A percentile compares a stretch with the other conserved stretches of the same genome.
phyloP scores from a whole-genome alignment of 2,888 invertebrate species.

The Drosophila planitibia region DNA sequence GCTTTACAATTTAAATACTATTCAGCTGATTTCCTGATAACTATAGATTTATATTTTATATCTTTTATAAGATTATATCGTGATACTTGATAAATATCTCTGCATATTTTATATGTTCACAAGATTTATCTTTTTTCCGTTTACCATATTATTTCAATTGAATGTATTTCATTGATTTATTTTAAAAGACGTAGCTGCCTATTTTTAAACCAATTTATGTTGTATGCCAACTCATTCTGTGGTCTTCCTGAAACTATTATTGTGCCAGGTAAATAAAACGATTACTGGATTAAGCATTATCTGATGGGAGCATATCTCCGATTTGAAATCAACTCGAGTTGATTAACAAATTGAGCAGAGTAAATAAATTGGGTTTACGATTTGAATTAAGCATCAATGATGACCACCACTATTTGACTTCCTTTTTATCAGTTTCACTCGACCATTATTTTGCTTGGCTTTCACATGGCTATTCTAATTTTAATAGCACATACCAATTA shows the following conservation, averaged over 20 bases:
- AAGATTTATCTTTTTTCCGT: background rate
- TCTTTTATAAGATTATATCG: background rate
- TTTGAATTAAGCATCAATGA: conserved; percentile 17
- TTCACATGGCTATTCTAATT: conserved; percentile 52
- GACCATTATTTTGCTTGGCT: conserved; percentile 36
- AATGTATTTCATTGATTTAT: background rate
- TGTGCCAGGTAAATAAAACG: background rate
- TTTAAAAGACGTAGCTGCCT: background rate
- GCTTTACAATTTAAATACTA: background rate
- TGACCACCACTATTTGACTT: conserved; percentile 21
- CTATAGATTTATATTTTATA: background rate
- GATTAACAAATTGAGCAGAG: background rate
- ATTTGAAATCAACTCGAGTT: conserved; percentile 4
- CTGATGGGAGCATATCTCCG: background rate
- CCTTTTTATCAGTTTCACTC: conserved; percentile 22
- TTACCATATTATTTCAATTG: background rate
- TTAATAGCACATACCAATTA: conserved; percentile 41
- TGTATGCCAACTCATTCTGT: background rate
- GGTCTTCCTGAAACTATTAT: background rate
- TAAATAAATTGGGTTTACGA: conserved; percentile 36
- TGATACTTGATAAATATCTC: background rate
- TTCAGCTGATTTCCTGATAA: background rate
- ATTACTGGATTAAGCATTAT: background rate
- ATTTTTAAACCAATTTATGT: background rate
- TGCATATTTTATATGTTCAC: background rate